phyloP scores from a whole-genome alignment of 2,888 invertebrate species.

The Mayetiola destructor region DNA sequence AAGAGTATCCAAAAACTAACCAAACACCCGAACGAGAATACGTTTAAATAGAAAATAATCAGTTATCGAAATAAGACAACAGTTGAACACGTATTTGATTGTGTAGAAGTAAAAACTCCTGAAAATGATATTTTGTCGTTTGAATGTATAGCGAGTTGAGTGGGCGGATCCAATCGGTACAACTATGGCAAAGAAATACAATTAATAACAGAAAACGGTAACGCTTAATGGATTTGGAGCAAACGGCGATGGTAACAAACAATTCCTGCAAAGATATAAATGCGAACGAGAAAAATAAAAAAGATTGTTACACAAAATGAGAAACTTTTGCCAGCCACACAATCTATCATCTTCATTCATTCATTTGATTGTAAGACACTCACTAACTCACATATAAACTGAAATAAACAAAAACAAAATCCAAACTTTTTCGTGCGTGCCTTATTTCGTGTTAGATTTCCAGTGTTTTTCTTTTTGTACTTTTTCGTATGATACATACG shows the following conservation, averaged over 20 bases:
- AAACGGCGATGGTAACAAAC: too few relatives aligned
- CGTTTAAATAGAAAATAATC: neutral
- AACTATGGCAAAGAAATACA: neutral
- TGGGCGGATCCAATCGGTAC: neutral
- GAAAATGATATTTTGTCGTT: neutral
- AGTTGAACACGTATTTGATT: neutral
- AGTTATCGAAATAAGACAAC: neutral
- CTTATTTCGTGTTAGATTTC: too few relatives aligned
- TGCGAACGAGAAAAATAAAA: too few relatives aligned
- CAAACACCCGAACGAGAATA: neutral
- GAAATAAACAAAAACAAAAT: conserved; percentile 8
- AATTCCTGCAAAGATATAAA: too few relatives aligned
- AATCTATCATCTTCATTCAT: too few relatives aligned
- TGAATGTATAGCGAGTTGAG: neutral
- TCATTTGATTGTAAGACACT: neutral
- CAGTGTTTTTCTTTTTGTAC: neutral
- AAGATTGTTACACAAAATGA: too few relatives aligned
- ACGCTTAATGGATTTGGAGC: neutral
- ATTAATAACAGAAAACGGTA: conserved; percentile 9
- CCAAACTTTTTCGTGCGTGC: conserved; percentile 5
- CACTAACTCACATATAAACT: neutral
- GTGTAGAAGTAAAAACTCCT: neutral
- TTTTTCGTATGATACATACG: neutral
- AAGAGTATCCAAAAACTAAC: neutral
- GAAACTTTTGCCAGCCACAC: too few relatives aligned